Percentiles rank a stretch among this genome's conserved stretches.
Evolutionary conservation across 2,113 vertebrate genomes (phyloP).

Genomic region (Carettochelys insculpta): DNA sequence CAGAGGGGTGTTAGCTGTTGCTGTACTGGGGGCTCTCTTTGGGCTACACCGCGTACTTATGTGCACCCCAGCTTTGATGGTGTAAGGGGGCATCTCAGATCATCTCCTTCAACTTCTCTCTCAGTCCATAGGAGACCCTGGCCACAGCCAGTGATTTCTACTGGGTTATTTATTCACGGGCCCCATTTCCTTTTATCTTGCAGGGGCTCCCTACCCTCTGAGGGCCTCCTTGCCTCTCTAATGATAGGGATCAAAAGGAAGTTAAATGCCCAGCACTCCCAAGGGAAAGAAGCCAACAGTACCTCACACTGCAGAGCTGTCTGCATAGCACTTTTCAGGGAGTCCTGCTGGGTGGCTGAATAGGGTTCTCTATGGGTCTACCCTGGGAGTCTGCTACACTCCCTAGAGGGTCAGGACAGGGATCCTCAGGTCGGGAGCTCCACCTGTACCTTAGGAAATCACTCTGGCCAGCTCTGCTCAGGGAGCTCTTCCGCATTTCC

Average conservation of each 20-base stretch:
- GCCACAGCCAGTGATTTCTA: neutral
- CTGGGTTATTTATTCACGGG: neutral
- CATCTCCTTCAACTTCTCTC: neutral
- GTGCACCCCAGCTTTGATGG: accelerated
- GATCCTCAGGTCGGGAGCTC: neutral
- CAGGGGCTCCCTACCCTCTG: neutral
- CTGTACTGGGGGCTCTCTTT: neutral
- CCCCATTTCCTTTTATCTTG: neutral
- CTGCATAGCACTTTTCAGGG: neutral
- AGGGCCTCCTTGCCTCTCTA: neutral
- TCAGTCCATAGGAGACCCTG: neutral
- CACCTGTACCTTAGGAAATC: neutral
- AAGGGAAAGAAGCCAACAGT: neutral
- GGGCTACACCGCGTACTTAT: no score
- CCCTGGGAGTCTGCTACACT: neutral
- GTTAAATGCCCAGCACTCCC: neutral
- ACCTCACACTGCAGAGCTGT: neutral
- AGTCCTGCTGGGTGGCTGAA: neutral
- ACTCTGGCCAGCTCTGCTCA: neutral
- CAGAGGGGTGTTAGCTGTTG: neutral
- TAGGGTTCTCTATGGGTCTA: neutral
- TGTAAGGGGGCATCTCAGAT: accelerated
- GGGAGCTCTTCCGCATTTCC: neutral
- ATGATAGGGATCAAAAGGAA: neutral
- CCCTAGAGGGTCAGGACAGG: neutral